phyloP scores from a whole-genome alignment of 2,797 vertebrate genomes.

The Gymnothorax javanicus region DNA sequence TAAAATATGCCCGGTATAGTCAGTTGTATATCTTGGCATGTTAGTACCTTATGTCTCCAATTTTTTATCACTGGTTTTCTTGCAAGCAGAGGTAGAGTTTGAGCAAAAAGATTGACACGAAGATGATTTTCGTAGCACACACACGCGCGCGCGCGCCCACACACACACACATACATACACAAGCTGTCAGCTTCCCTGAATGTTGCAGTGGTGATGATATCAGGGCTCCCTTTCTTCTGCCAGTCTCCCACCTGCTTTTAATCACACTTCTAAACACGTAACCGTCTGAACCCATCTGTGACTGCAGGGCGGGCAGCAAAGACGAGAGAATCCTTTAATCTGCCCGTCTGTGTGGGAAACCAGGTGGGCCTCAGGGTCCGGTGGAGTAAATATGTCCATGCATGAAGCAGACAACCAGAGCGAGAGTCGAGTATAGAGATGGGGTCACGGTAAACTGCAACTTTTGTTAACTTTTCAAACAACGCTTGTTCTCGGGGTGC shows the following conservation, averaged over 20 bases:
- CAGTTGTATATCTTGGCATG: too few relatives aligned
- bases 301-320: not conserved
- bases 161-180: too few relatives aligned
- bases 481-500: conserved; percentile 32
- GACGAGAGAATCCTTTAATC: not conserved
- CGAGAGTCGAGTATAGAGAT: conserved; percentile 2
- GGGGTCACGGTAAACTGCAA: conserved; percentile 37
- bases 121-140: too few relatives aligned
- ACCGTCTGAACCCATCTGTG: not conserved
- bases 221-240: not conserved
- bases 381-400: not conserved
- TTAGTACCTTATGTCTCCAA: too few relatives aligned
- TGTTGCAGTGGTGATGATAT: conserved; percentile 66
- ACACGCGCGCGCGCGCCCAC: too few relatives aligned
- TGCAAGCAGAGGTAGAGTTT: too few relatives aligned
- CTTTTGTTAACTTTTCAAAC: conserved; percentile 47
- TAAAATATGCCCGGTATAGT: too few relatives aligned
- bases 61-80: too few relatives aligned
- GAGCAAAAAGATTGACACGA: too few relatives aligned
- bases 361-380: not conserved
- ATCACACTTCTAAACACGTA: not conserved
- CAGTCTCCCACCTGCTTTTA: not conserved
- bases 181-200: too few relatives aligned
- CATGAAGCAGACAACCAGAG: not conserved
- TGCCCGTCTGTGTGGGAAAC: not conserved